Percentiles rank a stretch among this genome's conserved stretches.
phyloP scores from a whole-genome alignment of 2,113 vertebrate genomes.

The Phodopus roborovskii region DNA sequence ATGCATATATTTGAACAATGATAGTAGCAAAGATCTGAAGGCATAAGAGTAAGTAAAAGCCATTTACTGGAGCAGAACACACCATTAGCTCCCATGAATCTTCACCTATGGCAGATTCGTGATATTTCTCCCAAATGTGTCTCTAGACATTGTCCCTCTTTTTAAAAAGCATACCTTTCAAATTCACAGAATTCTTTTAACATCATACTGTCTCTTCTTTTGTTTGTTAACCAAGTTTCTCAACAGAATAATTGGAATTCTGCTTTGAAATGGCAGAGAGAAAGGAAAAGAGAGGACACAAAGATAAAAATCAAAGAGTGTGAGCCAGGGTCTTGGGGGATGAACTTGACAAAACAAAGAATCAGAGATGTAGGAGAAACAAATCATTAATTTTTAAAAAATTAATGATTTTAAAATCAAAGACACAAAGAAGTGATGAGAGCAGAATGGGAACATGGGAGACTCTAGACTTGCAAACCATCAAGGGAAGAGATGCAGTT shows the following conservation, averaged over 20 bases:
- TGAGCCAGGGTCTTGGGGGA: background rate
- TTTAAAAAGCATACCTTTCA: background rate
- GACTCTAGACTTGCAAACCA: background rate
- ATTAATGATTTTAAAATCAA: conserved; percentile 6
- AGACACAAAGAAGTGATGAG: background rate
- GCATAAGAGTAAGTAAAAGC: conserved; percentile 2
- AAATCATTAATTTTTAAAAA: background rate
- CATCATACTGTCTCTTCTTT: background rate
- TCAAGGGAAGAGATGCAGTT: background rate
- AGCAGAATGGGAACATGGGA: background rate
- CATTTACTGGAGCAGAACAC: background rate
- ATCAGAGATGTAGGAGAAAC: background rate
- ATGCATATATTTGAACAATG: conserved; percentile 22
- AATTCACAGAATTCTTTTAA: conserved; percentile 25
- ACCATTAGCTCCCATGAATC: background rate
- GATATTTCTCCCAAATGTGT: conserved; percentile 21
- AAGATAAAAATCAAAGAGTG: background rate
- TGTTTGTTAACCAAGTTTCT: conserved; percentile 35
- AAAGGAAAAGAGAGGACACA: background rate
- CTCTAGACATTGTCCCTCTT: conserved; percentile 19
- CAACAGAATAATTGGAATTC: conserved; percentile 37
- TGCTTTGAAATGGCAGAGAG: conserved; percentile 12
- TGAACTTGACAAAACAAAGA: background rate
- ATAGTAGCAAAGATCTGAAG: conserved; percentile 26
- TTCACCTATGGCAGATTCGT: background rate